phyloP scores from a whole-genome alignment of 2,113 vertebrate species.

The Uria aalge region DNA sequence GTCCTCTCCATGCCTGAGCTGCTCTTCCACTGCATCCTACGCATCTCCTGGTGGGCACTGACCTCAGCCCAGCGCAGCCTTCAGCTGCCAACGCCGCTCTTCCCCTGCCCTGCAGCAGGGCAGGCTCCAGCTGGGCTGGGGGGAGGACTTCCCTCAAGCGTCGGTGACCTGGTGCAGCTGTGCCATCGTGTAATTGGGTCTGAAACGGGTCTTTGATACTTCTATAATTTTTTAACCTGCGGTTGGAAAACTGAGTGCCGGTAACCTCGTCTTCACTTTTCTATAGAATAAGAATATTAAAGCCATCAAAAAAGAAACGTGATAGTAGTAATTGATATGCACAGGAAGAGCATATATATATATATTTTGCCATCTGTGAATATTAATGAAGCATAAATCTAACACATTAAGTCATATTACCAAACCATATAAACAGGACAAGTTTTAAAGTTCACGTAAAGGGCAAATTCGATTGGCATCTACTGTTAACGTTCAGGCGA shows the following conservation, averaged over 20 bases:
- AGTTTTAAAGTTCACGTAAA: slow-evolving; percentile 30
- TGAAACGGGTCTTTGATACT: neutral
- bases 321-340: neutral
- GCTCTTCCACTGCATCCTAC: rapidly evolving
- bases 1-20: neutral
- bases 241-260: neutral
- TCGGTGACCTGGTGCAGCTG: too few species aligned
- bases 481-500: neutral
- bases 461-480: slow-evolving; percentile 29
- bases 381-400: slow-evolving; percentile 70
- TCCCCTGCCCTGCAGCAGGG: neutral
- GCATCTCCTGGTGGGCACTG: rapidly evolving
- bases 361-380: slow-evolving; percentile 68
- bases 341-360: slow-evolving; percentile 42
- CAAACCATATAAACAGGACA: neutral
- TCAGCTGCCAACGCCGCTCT: neutral
- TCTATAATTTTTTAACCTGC: neutral
- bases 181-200: neutral
- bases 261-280: neutral
- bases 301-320: neutral
- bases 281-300: neutral
- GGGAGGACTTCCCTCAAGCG: rapidly evolving
- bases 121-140: rapidly evolving
- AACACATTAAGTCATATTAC: neutral
- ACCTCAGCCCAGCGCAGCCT: rapidly evolving